Percentiles rank a stretch among this genome's conserved stretches.
Evolutionary conservation across 2,113 vertebrate genomes (phyloP).

Genomic region (Marmota flaviventris): DNA sequence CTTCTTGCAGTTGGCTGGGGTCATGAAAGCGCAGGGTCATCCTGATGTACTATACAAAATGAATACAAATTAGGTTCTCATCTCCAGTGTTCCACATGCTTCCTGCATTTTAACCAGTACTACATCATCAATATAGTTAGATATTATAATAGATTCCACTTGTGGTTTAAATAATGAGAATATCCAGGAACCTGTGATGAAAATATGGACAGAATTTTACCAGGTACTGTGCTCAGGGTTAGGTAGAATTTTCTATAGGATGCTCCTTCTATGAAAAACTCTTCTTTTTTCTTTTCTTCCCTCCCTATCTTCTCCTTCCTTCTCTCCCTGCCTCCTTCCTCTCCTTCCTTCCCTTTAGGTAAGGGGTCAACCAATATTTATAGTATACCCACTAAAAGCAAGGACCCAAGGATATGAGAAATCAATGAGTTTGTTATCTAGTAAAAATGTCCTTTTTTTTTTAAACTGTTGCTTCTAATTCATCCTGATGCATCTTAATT

Average conservation of each 20-base stretch:
- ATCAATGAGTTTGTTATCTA: background rate
- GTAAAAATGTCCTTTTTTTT: background rate
- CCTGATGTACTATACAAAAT: background rate
- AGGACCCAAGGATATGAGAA: background rate
- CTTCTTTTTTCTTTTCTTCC: background rate
- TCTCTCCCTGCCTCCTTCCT: background rate
- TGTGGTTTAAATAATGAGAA: constrained; percentile 27
- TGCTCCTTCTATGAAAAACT: background rate
- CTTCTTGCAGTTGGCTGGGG: background rate
- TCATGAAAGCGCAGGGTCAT: background rate
- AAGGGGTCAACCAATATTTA: background rate
- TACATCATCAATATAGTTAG: background rate
- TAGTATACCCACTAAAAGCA: background rate
- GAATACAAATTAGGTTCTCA: background rate
- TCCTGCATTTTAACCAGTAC: background rate
- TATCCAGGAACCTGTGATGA: background rate
- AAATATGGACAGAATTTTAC: background rate
- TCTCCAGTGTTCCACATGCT: background rate
- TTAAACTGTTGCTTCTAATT: background rate
- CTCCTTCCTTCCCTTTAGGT: background rate
- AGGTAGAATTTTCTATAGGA: background rate
- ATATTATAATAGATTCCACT: background rate
- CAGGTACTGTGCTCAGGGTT: background rate
- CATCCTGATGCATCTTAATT: background rate
- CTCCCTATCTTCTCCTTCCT: background rate